Evolutionary conservation across 2,888 invertebrate genomes (phyloP).

Genomic region (Cataglyphis livida): DNA sequence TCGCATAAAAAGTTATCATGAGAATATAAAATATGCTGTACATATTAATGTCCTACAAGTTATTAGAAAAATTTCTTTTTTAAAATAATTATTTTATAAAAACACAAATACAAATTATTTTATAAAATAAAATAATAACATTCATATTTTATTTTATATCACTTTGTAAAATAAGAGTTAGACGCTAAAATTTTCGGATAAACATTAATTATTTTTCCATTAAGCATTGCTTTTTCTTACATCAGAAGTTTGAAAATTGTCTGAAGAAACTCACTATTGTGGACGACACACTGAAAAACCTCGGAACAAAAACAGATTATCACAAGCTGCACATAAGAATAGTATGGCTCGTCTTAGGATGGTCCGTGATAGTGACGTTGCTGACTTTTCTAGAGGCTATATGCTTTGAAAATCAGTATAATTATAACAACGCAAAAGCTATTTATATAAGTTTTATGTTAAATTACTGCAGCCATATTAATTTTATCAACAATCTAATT

Average conservation of each 20-base stretch:
- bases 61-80: neutral
- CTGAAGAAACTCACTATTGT: constrained; percentile 10
- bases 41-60: neutral
- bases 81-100: no score
- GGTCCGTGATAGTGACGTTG: neutral
- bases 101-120: no score
- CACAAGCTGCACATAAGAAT: neutral
- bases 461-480: neutral
- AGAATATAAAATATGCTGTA: neutral
- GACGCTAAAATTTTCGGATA: neutral
- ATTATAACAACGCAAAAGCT: neutral
- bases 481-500: neutral
- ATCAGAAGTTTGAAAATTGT: neutral
- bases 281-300: neutral
- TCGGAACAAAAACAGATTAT: constrained; percentile 11
- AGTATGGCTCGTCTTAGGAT: neutral
- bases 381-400: neutral
- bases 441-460: neutral
- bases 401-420: neutral
- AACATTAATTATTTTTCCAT: neutral
- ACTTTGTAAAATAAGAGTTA: no score
- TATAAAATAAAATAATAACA: no score
- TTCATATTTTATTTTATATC: no score
- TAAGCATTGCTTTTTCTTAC: neutral
- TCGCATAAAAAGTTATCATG: neutral